A percentile compares a stretch with the other conserved stretches of the same genome.
phyloP scores from a whole-genome alignment of 2,888 invertebrate species.

The Scaptodrosophila latifasciaeformis region DNA sequence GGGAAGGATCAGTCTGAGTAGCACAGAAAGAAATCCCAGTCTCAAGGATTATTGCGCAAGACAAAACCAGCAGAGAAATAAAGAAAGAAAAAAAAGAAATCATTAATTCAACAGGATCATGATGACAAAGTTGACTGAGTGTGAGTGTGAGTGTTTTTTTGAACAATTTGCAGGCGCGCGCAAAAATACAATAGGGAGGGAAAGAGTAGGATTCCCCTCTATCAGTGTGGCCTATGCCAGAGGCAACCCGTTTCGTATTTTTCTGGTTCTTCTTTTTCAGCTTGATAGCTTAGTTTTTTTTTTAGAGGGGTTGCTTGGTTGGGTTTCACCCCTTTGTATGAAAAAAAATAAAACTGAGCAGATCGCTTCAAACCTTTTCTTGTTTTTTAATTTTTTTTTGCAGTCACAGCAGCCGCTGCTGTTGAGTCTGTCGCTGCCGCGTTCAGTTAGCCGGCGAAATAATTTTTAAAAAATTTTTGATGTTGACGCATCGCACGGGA shows the following conservation, averaged over 20 bases:
- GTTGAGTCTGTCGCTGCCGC: no score
- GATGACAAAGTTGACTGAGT: constrained; percentile 14
- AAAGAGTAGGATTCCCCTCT: no score
- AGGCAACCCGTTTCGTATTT: constrained; percentile 63
- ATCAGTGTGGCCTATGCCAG: constrained; percentile 9
- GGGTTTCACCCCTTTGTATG: constrained; percentile 62
- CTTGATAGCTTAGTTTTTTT: constrained; percentile 34
- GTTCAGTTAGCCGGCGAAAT: constrained; percentile 6
- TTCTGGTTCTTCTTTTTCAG: constrained; percentile 24
- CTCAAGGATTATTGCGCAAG: constrained; percentile 41
- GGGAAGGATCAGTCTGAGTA: not conserved
- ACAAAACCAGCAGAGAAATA: no score
- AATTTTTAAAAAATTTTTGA: constrained; percentile 41
- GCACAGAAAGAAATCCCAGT: constrained; percentile 27
- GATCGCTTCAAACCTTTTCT: constrained; percentile 48
- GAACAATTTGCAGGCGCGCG: constrained; percentile 36
- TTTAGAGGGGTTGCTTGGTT: constrained; percentile 22
- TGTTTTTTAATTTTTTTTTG: constrained; percentile 19
- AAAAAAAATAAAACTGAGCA: constrained; percentile 26
- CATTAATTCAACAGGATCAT: constrained; percentile 25
- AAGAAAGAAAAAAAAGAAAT: no score
- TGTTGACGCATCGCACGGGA: constrained; percentile 34
- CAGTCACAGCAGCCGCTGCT: constrained; percentile 34
- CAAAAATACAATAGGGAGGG: constrained; percentile 48
- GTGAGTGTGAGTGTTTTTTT: constrained; percentile 16